A percentile compares a stretch with the other conserved stretches of the same genome.
phyloP scores from a whole-genome alignment of 1,140 invertebrate species.

The Eulimnadia texana region DNA sequence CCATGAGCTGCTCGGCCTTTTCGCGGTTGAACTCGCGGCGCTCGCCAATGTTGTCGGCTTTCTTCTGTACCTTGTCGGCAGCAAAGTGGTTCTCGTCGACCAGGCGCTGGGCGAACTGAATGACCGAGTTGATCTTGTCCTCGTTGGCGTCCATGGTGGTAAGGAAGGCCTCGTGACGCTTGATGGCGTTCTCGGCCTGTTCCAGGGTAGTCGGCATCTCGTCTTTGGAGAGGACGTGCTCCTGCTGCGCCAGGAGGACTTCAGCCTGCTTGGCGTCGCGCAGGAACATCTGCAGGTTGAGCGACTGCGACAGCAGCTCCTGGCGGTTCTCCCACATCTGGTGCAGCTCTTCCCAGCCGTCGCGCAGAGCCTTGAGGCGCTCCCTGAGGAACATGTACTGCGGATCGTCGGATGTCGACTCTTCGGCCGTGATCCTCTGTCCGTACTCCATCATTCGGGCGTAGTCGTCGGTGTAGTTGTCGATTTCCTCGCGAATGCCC shows the following conservation, averaged over 20 bases:
- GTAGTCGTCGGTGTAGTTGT: constrained; percentile 96
- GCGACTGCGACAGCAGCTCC: constrained; percentile 80
- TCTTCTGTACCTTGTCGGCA: constrained; percentile 87
- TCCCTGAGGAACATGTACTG: constrained; percentile 98
- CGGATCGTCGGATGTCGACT: constrained; percentile 75
- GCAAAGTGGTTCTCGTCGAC: constrained; percentile 41
- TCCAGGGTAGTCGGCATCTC: constrained; percentile 88
- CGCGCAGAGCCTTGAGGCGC: constrained; percentile 87
- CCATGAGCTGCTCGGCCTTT: constrained; percentile 76
- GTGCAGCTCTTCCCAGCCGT: constrained; percentile 96
- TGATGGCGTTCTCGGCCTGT: constrained; percentile 92
- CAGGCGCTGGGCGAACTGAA: constrained; percentile 79
- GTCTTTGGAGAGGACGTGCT: constrained; percentile 85
- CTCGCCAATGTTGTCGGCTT: constrained; percentile 85
- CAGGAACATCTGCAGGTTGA: constrained; percentile 89
- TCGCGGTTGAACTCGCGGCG: constrained; percentile 79
- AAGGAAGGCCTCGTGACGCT: constrained; percentile 95
- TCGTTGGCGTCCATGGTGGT: constrained; percentile 99
- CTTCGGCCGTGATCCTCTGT: constrained; percentile 73
- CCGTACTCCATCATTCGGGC: constrained; percentile 99
- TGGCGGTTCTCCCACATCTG: constrained; percentile 99
- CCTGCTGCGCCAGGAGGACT: constrained; percentile 92
- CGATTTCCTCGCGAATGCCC: constrained; percentile 95
- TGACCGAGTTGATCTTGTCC: constrained; percentile 92
- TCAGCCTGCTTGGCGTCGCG: constrained; percentile 95